phyloP scores from a whole-genome alignment of 2,113 vertebrate species.

The Antechinus stuartii region DNA sequence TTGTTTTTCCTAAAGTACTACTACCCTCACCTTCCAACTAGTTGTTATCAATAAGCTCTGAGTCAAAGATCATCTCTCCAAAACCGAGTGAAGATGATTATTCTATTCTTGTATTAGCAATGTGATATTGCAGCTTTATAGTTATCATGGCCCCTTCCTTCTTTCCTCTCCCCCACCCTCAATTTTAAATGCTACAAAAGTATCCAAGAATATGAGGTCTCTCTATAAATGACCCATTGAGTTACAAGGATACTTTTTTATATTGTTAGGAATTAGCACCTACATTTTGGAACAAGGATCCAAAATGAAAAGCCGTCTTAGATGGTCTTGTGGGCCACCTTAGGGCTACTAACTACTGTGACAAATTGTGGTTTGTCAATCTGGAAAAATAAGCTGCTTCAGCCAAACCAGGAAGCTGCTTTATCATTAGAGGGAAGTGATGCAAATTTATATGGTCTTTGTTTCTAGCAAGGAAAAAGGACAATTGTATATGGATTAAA shows the following conservation, averaged over 20 bases:
- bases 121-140: background rate
- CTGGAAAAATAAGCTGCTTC: background rate
- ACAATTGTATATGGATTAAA: background rate
- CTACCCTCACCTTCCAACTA: background rate
- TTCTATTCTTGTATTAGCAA: background rate
- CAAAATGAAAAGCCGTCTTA: background rate
- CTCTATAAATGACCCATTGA: background rate
- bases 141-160: background rate
- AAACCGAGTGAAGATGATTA: background rate
- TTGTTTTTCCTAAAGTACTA: background rate
- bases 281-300: background rate
- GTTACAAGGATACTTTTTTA: background rate
- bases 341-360: background rate
- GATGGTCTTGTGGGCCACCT: background rate
- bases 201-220: background rate
- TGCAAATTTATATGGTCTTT: background rate
- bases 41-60: background rate
- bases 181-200: background rate
- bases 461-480: background rate
- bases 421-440: background rate
- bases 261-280: background rate
- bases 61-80: background rate
- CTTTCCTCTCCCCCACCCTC: background rate
- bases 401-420: background rate
- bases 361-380: background rate